Evolutionary conservation across 30 jellyfish, hydroid and myxozoan genomes (phyloP), one percentile per base, ranked within the genome.

Genomic region (Chrysaora quinquecirrha): DNA sequence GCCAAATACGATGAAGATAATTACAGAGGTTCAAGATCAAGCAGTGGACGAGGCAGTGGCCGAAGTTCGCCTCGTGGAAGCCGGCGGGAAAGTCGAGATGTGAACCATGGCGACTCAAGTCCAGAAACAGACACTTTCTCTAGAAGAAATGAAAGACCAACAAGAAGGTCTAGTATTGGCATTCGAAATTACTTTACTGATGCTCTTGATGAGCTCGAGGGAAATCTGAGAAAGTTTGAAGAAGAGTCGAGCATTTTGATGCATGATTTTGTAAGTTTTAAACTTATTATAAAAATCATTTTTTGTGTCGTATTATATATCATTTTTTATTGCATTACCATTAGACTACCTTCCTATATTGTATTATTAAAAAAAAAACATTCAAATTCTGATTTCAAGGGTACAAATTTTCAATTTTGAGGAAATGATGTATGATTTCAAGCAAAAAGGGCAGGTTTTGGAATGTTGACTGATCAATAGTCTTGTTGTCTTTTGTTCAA

Each of bases 171-270:
- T 22, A 82, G 81, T 56, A 38, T 71, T 30, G 47, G 94, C n/a
- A 87, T 48, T 16, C 49, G 96, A 24, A 76, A 71, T 34, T 68
- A 49, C 75, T 75, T 86, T 61, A 52, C 85, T 18, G 90, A 75
- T 50, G 81, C 86, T 34, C 74, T 86, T 24, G 96, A 86, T 28
- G 90, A 76, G n/a, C 62, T 67, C 29, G 96, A 86, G 35, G 30
- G 32, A 22, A 64, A 68, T 69, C 38, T 84, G 66, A 30, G 82
- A 64, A 73, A 61, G 43, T 48, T 71, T 30, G 95, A 84, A 50
- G 95, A 84, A 31, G 95, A 84, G 21, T 72, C 95, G 64, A 49
- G 71, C 46, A 48, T 65, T 16, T 27, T 84, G 54, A 62, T 84
- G 56, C 87, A 73, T 22, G 95, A 73, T 62, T 65, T 84, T 74